Base-by-base conservation (phyloP, 2,797 vertebrate genomes). In the Pangasius djambal region DNA sequence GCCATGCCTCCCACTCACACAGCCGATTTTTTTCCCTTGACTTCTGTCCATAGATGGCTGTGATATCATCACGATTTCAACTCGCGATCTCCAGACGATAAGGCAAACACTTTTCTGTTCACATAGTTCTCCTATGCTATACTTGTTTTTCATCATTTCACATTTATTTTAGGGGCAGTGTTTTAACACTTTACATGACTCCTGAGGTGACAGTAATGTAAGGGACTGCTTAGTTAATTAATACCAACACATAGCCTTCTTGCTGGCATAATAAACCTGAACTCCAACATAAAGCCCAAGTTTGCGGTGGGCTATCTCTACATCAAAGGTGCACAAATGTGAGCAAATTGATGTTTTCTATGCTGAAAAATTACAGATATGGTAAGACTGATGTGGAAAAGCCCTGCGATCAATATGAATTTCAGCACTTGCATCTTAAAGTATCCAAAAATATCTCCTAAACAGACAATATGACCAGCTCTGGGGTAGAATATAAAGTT, bases 401-500 rank as follows among this genome's bases (percentile, higher is more conserved):
- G 63, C 12, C 83, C 44, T 69, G 40, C 28, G 18, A 69, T 84
- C 83, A 31, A 84, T 84, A 84, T 34, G 28, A 84, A 84, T 69
- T 84, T 84, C 44, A 52, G 83, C 83, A 84, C 57, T 40, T 16
- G 37, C 34, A 63, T 61, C 57, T 82, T 83, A 83, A 63, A 84
- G 44, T 84, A 69, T 84, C 83, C 83, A 84, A 34, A 84, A 84
- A 69, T 84, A 84, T 84, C 63, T 52, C 28, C 44, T 69, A 50
- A 52, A 34, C 44, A 84, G 83, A 44, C 63, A 69, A 69, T 34
- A 67, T 10, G 3, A 52, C 63, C 28, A 18, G 59, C 63, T 50
- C 83, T 84, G 44, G 48, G 48, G 40, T 84, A 20, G 44, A 67
- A 84, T 84, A 84, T 84, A 84, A 84, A 69, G 83, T 84, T 84